Evolutionary conservation across 2,113 vertebrate species (phyloP).

Genomic region (Entosphenus tridentatus): DNA sequence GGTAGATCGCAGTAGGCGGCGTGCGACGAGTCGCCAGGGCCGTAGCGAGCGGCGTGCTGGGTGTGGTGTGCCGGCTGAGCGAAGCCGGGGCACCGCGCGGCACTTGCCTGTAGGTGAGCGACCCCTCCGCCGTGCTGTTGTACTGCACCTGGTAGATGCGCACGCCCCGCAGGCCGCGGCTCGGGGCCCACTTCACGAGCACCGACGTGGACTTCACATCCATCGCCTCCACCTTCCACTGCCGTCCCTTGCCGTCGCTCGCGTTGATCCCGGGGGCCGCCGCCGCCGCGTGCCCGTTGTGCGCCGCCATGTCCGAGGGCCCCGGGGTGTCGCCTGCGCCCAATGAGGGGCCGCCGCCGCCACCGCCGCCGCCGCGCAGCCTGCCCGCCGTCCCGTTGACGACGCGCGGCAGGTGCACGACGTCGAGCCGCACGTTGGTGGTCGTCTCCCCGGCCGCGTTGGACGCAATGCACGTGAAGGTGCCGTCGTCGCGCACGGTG

Average conservation of each 20-base stretch:
- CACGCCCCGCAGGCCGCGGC: constrained; percentile 21
- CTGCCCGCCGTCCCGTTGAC: constrained; percentile 28
- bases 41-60: no score
- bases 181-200: constrained; percentile 45
- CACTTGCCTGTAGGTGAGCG: constrained; percentile 27
- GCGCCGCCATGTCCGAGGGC: constrained; percentile 29
- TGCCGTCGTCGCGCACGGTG: constrained; percentile 38
- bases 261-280: constrained; percentile 8
- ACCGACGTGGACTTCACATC: constrained; percentile 50
- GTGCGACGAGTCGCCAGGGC: no score
- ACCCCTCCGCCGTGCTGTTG: constrained; percentile 26
- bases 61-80: no score
- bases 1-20: no score
- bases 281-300: constrained; percentile 16
- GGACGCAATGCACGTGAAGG: constrained; percentile 64
- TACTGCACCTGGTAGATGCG: constrained; percentile 35
- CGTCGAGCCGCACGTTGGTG: constrained; percentile 45
- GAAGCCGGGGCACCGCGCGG: background rate
- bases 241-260: no score
- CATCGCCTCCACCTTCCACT: constrained; percentile 16
- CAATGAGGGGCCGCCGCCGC: no score
- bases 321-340: constrained; percentile 14
- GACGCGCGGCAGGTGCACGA: constrained; percentile 52
- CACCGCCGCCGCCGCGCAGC: constrained; percentile 13
- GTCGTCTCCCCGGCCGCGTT: constrained; percentile 63